A percentile compares a stretch with the other conserved stretches of the same genome.
These are phyloP conservation scores for Peromyscus attwateri DNA, from an alignment of 2,797 vertebrate genomes.

Conservation along the genomic window DNA sequence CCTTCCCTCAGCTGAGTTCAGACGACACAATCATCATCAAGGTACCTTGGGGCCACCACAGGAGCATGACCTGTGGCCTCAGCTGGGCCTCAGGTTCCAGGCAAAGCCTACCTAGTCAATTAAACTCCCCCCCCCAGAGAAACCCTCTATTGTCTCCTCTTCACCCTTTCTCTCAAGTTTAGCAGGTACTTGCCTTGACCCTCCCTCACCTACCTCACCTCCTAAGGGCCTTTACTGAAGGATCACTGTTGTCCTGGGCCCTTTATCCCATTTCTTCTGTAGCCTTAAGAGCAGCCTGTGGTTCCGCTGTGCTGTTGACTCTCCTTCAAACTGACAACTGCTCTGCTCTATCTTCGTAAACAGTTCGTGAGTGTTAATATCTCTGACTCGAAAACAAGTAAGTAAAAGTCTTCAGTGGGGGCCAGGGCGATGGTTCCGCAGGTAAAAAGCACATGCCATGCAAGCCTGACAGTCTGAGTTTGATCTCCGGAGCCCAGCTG, in stretches of 20 bases:
- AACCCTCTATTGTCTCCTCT: neutral
- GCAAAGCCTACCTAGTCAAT: too few relatives aligned
- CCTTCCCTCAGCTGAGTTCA: neutral
- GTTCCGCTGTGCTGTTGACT: neutral
- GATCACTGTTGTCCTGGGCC: neutral
- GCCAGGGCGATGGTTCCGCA: neutral
- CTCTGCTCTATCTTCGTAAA: neutral
- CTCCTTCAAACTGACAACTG: too few relatives aligned
- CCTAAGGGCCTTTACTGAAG: neutral
- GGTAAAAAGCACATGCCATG: neutral
- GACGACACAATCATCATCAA: neutral
- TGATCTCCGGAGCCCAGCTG: neutral
- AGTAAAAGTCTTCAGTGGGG: neutral
- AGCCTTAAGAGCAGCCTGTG: neutral
- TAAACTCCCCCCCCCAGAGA: neutral
- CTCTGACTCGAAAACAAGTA: neutral
- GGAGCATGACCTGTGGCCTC: neutral
- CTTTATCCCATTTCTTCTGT: neutral
- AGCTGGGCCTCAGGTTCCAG: neutral
- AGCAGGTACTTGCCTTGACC: neutral
- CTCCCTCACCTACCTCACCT: neutral
- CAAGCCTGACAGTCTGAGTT: neutral
- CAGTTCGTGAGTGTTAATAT: neutral
- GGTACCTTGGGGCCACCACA: neutral
- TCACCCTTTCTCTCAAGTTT: neutral